Evolutionary conservation across 2,888 invertebrate species (phyloP).

Genomic region (Uropetala carovei): DNA sequence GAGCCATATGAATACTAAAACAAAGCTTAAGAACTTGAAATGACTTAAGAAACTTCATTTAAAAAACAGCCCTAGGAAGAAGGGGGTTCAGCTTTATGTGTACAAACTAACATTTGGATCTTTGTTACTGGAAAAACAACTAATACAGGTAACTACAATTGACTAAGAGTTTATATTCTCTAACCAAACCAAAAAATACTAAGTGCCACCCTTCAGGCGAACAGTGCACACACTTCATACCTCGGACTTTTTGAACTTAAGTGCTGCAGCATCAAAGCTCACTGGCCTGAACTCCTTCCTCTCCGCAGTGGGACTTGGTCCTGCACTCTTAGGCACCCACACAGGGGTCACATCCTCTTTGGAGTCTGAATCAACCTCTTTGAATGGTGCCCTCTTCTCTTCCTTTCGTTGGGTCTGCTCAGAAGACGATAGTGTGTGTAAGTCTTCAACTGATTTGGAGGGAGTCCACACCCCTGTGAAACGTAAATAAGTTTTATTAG

Average conservation of each 20-base stretch:
- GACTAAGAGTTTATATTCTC: no score
- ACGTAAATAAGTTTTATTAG: constrained; percentile 66
- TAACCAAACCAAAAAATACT: no score
- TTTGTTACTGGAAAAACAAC: no score
- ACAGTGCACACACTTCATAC: background rate
- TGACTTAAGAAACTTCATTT: no score
- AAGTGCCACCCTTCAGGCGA: no score
- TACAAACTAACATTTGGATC: no score
- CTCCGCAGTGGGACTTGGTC: constrained; percentile 84
- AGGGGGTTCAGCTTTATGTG: no score
- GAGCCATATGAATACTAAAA: no score
- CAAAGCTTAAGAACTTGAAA: no score
- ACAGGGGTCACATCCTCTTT: constrained; percentile 81
- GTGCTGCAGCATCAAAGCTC: constrained; percentile 83
- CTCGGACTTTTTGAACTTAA: constrained; percentile 69
- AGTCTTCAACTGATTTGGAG: constrained; percentile 70
- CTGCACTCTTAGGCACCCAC: constrained; percentile 87
- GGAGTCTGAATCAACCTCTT: constrained; percentile 5
- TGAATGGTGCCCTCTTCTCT: background rate
- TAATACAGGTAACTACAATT: no score
- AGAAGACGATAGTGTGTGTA: constrained; percentile 67
- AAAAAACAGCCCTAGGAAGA: no score
- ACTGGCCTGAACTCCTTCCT: constrained; percentile 89
- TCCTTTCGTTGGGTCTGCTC: background rate
- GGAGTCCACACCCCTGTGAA: constrained; percentile 79